phyloP scores from a whole-genome alignment of 2,888 invertebrate species.

The Rhagium mordax region DNA sequence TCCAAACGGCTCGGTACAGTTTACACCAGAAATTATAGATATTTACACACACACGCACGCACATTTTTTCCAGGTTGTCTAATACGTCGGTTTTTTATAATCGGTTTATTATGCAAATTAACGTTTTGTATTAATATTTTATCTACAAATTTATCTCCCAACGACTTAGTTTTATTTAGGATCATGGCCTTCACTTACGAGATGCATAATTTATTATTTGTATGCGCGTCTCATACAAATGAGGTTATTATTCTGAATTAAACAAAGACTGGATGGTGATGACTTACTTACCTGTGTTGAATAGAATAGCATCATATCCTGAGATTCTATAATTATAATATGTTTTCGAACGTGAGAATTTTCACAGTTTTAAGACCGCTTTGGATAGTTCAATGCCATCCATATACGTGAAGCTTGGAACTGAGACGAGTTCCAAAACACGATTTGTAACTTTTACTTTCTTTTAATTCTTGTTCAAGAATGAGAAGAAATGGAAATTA shows the following conservation, averaged over 20 bases:
- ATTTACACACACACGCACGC: no score
- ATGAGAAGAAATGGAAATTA: no score
- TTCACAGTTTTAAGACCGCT: no score
- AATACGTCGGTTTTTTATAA: neutral
- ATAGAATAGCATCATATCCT: neutral
- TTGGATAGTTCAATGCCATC: no score
- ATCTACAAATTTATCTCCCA: neutral
- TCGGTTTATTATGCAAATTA: neutral
- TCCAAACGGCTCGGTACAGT: neutral
- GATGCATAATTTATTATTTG: neutral
- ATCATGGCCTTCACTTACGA: neutral
- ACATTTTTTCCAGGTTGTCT: neutral
- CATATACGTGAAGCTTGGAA: no score
- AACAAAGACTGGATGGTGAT: neutral
- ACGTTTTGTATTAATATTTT: neutral
- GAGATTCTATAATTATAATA: neutral
- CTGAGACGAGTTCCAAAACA: no score
- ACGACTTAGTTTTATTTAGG: neutral
- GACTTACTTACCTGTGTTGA: no score
- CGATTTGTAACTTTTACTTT: no score
- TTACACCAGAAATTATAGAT: no score
- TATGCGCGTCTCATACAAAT: neutral
- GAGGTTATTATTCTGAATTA: neutral
- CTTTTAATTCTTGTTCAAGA: no score
- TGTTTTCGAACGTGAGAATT: neutral